Percentiles rank a stretch among this genome's conserved stretches.
These are phyloP conservation scores for Lepidocyrtinus sp. DNA, from an alignment of 2,888 invertebrate species.

Conservation along the genomic window DNA sequence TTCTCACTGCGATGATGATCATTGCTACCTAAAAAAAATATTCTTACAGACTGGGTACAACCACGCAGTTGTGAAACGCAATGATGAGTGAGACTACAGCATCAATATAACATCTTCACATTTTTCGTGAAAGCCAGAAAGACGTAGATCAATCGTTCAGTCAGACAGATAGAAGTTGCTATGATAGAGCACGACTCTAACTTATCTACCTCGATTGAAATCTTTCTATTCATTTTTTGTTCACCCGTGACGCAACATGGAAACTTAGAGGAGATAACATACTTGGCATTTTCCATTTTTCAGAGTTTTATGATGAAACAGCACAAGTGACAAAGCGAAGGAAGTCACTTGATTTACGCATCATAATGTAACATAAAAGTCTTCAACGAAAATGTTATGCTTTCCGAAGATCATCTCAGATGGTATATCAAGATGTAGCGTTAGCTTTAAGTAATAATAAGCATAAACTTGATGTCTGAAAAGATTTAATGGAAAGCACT, in stretches of 20 bases:
- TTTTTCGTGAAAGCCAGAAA: not conserved
- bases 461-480: not conserved
- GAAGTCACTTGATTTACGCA: not conserved
- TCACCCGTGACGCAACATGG: slow-evolving; percentile 26
- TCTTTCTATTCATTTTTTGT: slow-evolving; percentile 34
- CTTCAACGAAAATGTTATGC: not conserved
- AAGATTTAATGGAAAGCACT: not conserved
- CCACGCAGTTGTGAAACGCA: not conserved
- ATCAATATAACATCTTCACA: not conserved
- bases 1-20: not conserved
- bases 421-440: not conserved
- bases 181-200: slow-evolving; percentile 32
- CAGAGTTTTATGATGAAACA: not conserved
- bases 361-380: not conserved
- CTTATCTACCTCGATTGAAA: slow-evolving; percentile 28
- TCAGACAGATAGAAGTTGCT: slow-evolving; percentile 19
- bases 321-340: not conserved
- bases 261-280: slow-evolving; percentile 18
- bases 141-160: not conserved
- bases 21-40: not conserved
- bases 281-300: not conserved
- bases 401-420: not conserved
- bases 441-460: not conserved
- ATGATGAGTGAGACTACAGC: not conserved
- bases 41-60: not conserved